Evolutionary conservation across 2,113 vertebrate species (phyloP).

Genomic region (Cinclus mexicanus): DNA sequence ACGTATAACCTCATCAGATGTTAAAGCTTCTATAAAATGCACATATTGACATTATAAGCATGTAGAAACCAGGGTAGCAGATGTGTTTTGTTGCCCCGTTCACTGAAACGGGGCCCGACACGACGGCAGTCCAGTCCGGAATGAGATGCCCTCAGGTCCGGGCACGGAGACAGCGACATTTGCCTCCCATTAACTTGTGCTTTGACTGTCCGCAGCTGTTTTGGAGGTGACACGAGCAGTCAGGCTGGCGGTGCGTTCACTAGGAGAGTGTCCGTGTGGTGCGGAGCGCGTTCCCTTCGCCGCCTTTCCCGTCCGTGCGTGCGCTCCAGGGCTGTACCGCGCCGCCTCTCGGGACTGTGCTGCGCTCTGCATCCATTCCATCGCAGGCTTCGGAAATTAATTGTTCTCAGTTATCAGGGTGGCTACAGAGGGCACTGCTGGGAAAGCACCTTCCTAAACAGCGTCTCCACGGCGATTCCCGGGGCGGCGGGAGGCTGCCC

Average conservation of each 20-base stretch:
- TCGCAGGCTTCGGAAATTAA: background rate
- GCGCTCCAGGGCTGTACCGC: background rate
- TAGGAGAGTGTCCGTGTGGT: accelerated
- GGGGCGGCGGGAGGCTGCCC: background rate
- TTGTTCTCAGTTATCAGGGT: accelerated
- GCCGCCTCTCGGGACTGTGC: background rate
- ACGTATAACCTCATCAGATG: background rate
- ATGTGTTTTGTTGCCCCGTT: background rate
- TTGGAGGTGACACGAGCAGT: background rate
- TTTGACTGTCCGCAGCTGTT: background rate
- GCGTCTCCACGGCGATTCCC: accelerated
- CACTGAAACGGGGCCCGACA: background rate
- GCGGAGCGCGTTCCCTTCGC: background rate
- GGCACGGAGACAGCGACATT: accelerated
- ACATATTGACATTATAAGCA: no score
- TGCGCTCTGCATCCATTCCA: background rate
- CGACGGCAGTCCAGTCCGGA: background rate
- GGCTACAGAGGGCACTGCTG: background rate
- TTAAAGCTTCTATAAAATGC: background rate
- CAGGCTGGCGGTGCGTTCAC: accelerated
- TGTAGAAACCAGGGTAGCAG: background rate
- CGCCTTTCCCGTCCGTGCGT: background rate
- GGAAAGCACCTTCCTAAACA: background rate
- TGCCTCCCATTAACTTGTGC: background rate
- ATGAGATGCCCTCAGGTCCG: background rate